Conservation (phyloP, 2,888 invertebrate species). For the Polymixis flavicincta region DNA sequence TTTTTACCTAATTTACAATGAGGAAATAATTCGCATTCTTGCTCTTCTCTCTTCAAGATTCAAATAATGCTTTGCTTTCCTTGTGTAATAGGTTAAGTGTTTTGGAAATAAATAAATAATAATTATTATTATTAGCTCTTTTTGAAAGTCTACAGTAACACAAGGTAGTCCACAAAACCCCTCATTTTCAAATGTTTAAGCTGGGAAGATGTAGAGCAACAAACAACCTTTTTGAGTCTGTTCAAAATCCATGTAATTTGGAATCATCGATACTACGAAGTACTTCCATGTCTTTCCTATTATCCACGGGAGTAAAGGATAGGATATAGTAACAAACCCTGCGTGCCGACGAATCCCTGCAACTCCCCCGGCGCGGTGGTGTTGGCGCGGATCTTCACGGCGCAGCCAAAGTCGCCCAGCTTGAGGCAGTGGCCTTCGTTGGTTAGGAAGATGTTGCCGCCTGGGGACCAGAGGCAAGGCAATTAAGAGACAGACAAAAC, state of each 20-base stretch:
- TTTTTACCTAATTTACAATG: no score
- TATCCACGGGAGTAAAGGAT: background rate
- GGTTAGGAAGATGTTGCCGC: constrained; percentile 98
- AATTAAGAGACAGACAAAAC: background rate
- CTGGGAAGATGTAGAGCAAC: background rate
- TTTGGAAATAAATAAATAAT: no score
- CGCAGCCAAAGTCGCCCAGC: constrained; percentile 98
- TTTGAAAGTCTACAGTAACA: background rate
- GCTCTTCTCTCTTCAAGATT: background rate
- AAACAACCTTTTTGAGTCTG: background rate
- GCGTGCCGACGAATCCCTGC: constrained; percentile 97
- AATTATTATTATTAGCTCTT: no score
- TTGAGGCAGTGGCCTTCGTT: constrained; percentile 96
- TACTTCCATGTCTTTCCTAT: background rate
- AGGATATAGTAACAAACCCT: constrained; percentile 91
- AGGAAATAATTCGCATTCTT: no score
- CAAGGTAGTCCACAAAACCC: background rate
- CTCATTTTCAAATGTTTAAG: background rate
- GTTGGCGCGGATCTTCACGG: constrained; percentile 97
- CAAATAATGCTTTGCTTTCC: background rate
- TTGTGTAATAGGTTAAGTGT: no score
- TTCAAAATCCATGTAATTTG: background rate
- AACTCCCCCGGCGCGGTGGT: constrained; percentile 96
- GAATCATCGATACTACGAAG: background rate
- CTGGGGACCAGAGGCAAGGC: constrained; percentile 78